Evolutionary conservation across 2,113 vertebrate genomes (phyloP), one percentile per base, ranked within the genome.

Genomic region (Hipposideros armiger): DNA sequence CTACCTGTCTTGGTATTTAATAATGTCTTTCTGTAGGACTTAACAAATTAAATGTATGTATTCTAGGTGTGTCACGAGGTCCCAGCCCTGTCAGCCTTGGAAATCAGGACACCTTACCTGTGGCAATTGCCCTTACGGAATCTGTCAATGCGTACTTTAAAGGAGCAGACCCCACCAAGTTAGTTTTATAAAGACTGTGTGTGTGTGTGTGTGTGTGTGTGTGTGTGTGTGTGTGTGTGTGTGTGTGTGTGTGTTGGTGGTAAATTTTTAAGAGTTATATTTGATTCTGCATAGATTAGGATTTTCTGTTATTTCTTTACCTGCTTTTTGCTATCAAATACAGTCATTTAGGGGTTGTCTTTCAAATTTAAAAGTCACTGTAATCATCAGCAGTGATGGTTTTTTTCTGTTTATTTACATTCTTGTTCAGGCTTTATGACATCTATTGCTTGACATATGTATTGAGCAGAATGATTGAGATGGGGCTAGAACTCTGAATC

Each of bases 121-220:
- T 99, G 98, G 99, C 99, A 77, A 99, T 99, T 83, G 99, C 99
- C 94, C 99, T 99, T 97, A 99, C 99, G 80, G 99, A 99, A 95
- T 99, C 99, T 67, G 99, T 99, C 98, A 99, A 99, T 98, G 99
- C 99, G 95, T 99, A 99, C 98, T 99, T 99, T 98, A 99, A 99
- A 99, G 99, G 99, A 98, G 99, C 99, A 98, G 99, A 99, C 98
- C 99, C 99, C 83, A 98, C 99, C 97, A 99, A 99, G 99, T 99
- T 98, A 99, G 99, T 99, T 97, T 91, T 66, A 14, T 52, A 85
- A 85, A 94, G 45, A 67, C 74, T 47, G 3, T 64, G 32, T 32
- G n/a, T 36, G 11, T 40, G 47, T 52, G 40, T 24, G 7, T 16
- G 3, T 26, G 56, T 1, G 47, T 1, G 47, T 28, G 36, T 22